Base-by-base conservation (phyloP, 37 sponge, comb jelly and placozoan species). In the Cliona cf. orientalis region DNA sequence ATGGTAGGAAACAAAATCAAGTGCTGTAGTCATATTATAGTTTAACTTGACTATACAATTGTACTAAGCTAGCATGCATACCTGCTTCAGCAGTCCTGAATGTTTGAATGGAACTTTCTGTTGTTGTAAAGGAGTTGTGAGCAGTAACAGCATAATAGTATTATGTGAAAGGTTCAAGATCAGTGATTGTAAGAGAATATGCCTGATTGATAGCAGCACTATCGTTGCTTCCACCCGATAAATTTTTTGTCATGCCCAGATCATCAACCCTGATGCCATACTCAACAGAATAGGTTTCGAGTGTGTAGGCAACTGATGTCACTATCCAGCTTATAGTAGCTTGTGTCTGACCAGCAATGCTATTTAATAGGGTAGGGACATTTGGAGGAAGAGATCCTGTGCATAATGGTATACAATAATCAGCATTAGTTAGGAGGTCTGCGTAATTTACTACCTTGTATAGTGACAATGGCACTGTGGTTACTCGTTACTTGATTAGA, bases 61-160 rank as follows among this genome's bases (percentile, higher is more conserved):
- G n/a, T n/a, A n/a, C n/a, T n/a, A n/a, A n/a, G n/a, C n/a, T n/a
- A n/a, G 17, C 55, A 49, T 17, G 17, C 49, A n/a, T 71, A 71
- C 72, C 72, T 44, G 72, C 72, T 71, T 42, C 49, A 45, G 49
- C 28, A 28, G 72, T 71, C 22, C 28, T 17, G 46, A 71, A 71
- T 9, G 46, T 44, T n/a, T 44, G 46, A n/a, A 44, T 40, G 40
- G 28, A 5, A 42, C 43, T 71, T 32, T 22, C 5, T 25, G 49
- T 40, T 22, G 72, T 23, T 5, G n/a, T 26, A 45, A 71, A 42
- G 9, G 49, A 71, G 28, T 76, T 76, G 43, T 19, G 35, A 40
- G 77, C 41, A 42, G 62, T 39, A 23, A 76, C 32, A 23, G 45
- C 62, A 32, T 61, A 76, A 26, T 76, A 60, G 77, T 76, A 76